Evolutionary conservation across 2,888 invertebrate genomes (phyloP), one percentile per base, ranked within the genome.

Genomic region (Caenorhabditis sp.): DNA sequence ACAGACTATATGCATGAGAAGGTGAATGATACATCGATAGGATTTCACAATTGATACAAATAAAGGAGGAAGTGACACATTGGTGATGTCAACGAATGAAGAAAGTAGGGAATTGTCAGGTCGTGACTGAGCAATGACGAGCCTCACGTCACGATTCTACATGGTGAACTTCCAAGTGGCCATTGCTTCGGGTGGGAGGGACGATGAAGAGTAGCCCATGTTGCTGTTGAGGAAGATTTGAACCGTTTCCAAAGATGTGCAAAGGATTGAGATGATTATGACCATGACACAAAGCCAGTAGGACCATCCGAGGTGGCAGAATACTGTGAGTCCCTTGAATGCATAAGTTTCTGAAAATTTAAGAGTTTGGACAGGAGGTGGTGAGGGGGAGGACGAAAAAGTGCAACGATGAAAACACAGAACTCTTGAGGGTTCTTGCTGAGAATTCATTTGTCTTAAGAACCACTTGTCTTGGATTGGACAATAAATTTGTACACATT

Each of bases 301-400:
- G 24, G 81, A 81, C 81, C 81, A 81, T 47, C 81, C 81, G n/a
- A 81, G 71, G 24, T 81, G 76, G 22, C 70, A 76, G 47, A 76
- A 60, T 0, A 79, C 71, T 1, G 79, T 79, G 1, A 69, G 37
- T 1, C 65, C 65, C 18, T 79, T 65, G 67, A 51, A 79, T 20
- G 65, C 67, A 44, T 71, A 79, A 3, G 60, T 70, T 55, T 79
- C 79, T 79, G 65, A n/a, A 9, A 4, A 47, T 5, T 24, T 13
- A 51, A n/a, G 13, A 32, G 9, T 32, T 6, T 4, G 32, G 9
- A 32, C 4, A 32, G 32, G 4, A 40, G 2, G 13, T 40, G 11
- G 11, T 11, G 40, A 32, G 13, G 11, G 13, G 40, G 32, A 32
- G 4, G 32, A 32, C 9, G 28, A 35, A 26, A 56, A 35, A 68